Percentiles rank a stretch among this genome's conserved stretches.
Conservation (phyloP, 2,113 vertebrate genomes). For the Oreotrochilus melanogaster region DNA sequence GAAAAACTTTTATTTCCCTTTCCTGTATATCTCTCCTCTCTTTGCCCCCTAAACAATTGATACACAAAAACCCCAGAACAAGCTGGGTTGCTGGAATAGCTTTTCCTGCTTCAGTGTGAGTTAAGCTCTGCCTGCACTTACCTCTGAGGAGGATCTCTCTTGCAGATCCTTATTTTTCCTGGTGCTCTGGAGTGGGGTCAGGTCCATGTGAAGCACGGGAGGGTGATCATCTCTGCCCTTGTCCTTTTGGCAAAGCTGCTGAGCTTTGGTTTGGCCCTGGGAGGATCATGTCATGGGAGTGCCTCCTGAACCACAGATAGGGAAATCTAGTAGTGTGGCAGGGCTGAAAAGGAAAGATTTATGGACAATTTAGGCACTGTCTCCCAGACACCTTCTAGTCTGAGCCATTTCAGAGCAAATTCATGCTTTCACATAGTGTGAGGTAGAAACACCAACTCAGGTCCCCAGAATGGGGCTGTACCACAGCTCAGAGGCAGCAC, state of each 20-base stretch:
- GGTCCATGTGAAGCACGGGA: fast-evolving
- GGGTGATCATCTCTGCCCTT: not conserved
- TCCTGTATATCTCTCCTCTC: not conserved
- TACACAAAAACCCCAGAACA: not conserved
- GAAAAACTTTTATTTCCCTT: fast-evolving
- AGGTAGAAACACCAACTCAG: fast-evolving
- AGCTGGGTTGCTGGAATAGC: not conserved
- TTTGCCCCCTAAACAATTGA: not conserved
- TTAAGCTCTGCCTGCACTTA: not conserved
- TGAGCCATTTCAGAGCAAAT: not conserved
- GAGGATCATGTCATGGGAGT: fast-evolving
- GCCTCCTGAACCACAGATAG: not conserved
- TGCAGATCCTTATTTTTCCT: not conserved
- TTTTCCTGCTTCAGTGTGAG: not conserved
- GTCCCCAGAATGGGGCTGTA: not conserved
- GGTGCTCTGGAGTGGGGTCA: not conserved
- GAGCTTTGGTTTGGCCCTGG: not conserved
- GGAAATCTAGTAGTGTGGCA: not conserved
- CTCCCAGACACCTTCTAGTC: not conserved
- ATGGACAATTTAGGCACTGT: not conserved
- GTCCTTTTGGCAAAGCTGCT: fast-evolving
- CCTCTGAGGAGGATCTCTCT: not conserved
- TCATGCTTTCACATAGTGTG: not conserved
- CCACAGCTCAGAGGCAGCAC: fast-evolving
- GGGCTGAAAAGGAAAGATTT: not conserved